Conservation (phyloP, 2,113 vertebrate genomes). For the Litocranius walleri region DNA sequence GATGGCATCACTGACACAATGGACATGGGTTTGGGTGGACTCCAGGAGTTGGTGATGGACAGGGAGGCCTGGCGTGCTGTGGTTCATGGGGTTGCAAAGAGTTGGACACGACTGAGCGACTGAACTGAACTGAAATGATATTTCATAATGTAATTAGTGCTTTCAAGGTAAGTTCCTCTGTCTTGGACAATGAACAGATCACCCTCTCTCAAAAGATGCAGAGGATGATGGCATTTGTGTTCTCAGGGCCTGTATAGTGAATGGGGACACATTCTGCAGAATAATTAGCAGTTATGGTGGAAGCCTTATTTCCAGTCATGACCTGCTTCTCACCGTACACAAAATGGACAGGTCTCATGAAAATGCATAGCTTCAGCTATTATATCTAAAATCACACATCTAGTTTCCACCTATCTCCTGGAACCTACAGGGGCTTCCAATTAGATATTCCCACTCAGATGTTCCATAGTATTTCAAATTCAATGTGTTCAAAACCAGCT, state of each 20-base stretch:
- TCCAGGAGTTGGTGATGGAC: too few species aligned
- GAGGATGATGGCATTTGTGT: neutral
- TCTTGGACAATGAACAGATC: conserved; percentile 38
- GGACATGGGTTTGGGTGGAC: too few species aligned
- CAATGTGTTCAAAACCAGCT: neutral
- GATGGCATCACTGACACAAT: too few species aligned
- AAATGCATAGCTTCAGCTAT: neutral
- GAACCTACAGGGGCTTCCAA: neutral
- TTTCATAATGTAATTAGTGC: conserved; percentile 35
- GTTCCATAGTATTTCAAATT: neutral
- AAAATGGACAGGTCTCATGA: neutral
- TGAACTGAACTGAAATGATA: too few species aligned
- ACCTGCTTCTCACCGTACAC: neutral
- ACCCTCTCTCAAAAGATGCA: conserved; percentile 27
- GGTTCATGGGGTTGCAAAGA: too few species aligned
- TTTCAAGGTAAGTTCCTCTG: conserved; percentile 32
- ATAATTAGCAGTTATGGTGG: neutral
- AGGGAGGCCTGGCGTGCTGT: too few species aligned
- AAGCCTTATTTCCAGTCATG: neutral
- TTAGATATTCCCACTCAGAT: neutral
- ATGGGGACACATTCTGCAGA: neutral
- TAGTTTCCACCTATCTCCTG: neutral
- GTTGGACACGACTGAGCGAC: too few species aligned
- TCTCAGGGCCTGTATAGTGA: neutral
- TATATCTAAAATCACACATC: neutral